A percentile compares a stretch with the other conserved stretches of the same genome.
phyloP scores from a whole-genome alignment of 2,797 vertebrate species.

The Rhinella marina region DNA sequence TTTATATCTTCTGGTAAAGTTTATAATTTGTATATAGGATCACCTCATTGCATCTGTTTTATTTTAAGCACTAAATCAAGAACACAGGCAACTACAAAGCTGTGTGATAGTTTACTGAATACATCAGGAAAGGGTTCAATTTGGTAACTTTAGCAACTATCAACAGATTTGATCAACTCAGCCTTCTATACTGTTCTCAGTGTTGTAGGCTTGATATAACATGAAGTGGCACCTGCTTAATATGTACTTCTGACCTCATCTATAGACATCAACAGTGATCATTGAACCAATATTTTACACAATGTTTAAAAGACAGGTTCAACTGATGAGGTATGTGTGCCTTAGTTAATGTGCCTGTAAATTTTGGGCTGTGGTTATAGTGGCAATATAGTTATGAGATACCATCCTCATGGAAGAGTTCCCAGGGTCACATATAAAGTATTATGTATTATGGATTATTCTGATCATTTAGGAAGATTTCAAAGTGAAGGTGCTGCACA shows the following conservation, averaged over 20 bases:
- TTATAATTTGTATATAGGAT: conserved; percentile 1
- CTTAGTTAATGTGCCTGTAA: not conserved
- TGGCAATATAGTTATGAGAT: not conserved
- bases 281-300: too few relatives aligned
- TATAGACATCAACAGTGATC: not conserved
- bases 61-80: conserved; percentile 13
- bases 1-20: conserved; percentile 1
- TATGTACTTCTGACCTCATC: not conserved
- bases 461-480: too few relatives aligned
- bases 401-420: too few relatives aligned
- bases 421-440: too few relatives aligned
- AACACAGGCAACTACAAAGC: conserved; percentile 19
- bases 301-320: too few relatives aligned
- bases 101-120: not conserved
- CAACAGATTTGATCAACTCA: not conserved
- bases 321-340: not conserved
- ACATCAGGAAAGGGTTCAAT: not conserved
- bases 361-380: not conserved
- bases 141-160: not conserved
- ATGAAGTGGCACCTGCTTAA: not conserved
- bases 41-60: not conserved
- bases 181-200: not conserved
- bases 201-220: not conserved
- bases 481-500: too few relatives aligned
- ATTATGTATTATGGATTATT: too few relatives aligned